phyloP scores from a whole-genome alignment of 2,888 invertebrate genomes.

The Boloria euphrosyne region DNA sequence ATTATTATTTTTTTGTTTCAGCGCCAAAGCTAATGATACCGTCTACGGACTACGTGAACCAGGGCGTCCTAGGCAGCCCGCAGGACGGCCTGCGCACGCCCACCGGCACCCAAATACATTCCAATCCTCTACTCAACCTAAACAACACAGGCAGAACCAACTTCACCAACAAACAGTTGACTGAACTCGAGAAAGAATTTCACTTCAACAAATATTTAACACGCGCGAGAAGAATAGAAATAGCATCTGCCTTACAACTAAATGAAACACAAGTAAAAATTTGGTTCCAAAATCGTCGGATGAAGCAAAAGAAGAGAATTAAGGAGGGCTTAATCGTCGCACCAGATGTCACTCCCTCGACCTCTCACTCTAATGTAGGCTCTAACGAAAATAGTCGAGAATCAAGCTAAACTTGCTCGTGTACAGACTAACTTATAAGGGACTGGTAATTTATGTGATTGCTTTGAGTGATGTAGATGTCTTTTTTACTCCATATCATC shows the following conservation, averaged over 20 bases:
- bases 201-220: slow-evolving; percentile 99
- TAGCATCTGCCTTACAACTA: slow-evolving; percentile 96
- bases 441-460: slow-evolving; percentile 10
- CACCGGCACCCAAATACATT: slow-evolving; percentile 73
- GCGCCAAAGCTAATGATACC: slow-evolving; percentile 85
- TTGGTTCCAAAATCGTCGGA: slow-evolving; percentile 99
- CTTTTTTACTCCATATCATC: neutral
- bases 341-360: slow-evolving; percentile 75
- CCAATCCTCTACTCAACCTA: slow-evolving; percentile 75
- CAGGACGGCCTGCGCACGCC: slow-evolving; percentile 76
- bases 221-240: slow-evolving; percentile 97
- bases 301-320: slow-evolving; percentile 99
- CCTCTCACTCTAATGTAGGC: slow-evolving; percentile 71
- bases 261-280: slow-evolving; percentile 99
- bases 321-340: slow-evolving; percentile 92
- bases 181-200: slow-evolving; percentile 99
- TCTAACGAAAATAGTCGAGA: slow-evolving; percentile 89
- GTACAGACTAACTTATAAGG: neutral
- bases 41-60: slow-evolving; percentile 74
- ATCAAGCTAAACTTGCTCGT: slow-evolving; percentile 74
- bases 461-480: neutral
- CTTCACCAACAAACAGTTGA: slow-evolving; percentile 99
- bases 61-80: slow-evolving; percentile 75
- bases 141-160: slow-evolving; percentile 98
- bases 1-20: slow-evolving; percentile 65